Conservation (phyloP, 2,113 vertebrate species). For the Saguinus midas region DNA sequence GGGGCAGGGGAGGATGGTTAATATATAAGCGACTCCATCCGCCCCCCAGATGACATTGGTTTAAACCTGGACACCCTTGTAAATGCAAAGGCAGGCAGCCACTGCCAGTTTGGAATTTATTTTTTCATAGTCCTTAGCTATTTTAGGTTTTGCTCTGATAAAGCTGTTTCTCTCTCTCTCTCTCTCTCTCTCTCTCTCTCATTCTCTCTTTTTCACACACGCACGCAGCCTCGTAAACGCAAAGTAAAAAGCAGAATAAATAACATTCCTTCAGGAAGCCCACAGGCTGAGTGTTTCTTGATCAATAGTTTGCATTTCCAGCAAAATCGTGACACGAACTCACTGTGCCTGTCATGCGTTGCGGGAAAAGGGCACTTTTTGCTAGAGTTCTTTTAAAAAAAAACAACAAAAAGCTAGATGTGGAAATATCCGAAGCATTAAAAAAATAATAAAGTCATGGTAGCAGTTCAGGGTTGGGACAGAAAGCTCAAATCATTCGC, state of each 20-base stretch:
- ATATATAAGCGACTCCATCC: neutral
- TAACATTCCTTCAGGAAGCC: neutral
- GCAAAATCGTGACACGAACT: neutral
- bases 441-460: neutral
- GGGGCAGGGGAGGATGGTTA: neutral
- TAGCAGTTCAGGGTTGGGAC: neutral
- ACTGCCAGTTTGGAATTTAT: neutral
- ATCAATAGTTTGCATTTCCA: slow-evolving; percentile 38
- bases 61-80: neutral
- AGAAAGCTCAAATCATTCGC: neutral
- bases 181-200: neutral
- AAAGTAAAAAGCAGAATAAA: slow-evolving; percentile 6
- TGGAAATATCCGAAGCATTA: neutral
- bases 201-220: too few relatives aligned
- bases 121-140: neutral
- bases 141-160: neutral
- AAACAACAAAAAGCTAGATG: neutral
- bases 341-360: neutral
- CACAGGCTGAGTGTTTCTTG: neutral
- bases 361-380: neutral
- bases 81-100: neutral
- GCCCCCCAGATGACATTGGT: neutral
- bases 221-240: slow-evolving; percentile 1
- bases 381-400: neutral
- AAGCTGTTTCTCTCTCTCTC: neutral